Conservation (phyloP, 2,797 vertebrate species). For the Liasis olivaceus region DNA sequence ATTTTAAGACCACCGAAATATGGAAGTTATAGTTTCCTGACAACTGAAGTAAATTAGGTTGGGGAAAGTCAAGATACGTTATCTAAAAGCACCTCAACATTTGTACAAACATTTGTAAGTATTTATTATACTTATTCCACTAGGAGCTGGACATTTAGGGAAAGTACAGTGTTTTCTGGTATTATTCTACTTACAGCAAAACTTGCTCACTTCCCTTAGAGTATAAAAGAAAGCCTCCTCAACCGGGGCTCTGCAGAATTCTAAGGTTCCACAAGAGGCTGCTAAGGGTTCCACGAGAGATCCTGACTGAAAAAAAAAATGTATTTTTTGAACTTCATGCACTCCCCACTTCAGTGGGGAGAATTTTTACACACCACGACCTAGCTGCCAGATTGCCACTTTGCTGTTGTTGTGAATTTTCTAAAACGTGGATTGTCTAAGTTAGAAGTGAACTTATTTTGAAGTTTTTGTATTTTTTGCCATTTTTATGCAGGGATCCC, state of each 20-base stretch:
- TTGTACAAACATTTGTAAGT: neutral
- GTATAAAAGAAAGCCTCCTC: neutral
- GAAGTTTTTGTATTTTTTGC: neutral
- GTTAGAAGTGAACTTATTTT: neutral
- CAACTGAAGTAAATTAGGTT: neutral
- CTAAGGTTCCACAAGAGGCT: neutral
- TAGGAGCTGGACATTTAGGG: neutral
- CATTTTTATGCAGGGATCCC: neutral
- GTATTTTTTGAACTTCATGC: neutral
- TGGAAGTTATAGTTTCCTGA: neutral
- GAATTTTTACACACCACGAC: neutral
- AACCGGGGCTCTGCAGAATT: neutral
- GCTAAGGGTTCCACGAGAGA: neutral
- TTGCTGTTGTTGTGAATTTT: neutral
- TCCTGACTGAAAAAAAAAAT: neutral
- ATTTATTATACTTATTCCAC: neutral
- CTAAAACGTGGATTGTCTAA: neutral
- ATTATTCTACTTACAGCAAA: neutral
- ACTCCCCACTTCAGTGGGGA: neutral
- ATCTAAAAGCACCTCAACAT: neutral
- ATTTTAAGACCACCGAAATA: neutral
- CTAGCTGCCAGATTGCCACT: neutral
- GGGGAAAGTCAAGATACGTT: neutral
- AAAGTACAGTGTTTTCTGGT: neutral
- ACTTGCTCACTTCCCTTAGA: neutral